A percentile compares a stretch with the other conserved stretches of the same genome.
Conservation (phyloP, 2,797 vertebrate genomes). For the Danio aesculapii region DNA sequence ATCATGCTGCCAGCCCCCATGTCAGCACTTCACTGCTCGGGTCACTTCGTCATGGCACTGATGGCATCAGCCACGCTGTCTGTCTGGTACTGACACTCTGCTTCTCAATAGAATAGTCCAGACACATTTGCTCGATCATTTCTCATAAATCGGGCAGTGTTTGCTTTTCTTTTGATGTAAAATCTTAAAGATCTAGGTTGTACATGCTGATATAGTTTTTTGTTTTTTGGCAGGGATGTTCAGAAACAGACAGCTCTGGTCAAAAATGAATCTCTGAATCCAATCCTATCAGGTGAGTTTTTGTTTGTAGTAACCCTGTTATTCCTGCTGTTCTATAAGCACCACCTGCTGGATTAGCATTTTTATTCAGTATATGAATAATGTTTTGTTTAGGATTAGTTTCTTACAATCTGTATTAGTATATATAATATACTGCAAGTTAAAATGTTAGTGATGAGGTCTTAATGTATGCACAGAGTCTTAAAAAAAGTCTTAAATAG, state of each 20-base stretch:
- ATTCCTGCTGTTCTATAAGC: no score
- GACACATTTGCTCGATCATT: not conserved
- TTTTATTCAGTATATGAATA: no score
- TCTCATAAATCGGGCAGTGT: not conserved
- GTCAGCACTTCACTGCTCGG: conserved; percentile 91
- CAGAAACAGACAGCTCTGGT: conserved; percentile 89
- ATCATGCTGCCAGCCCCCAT: conserved; percentile 88
- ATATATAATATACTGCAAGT: no score
- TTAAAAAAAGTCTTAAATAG: no score
- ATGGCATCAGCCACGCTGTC: conserved; percentile 89
- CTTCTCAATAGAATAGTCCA: not conserved
- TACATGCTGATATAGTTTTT: not conserved
- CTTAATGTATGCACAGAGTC: no score
- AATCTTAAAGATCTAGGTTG: conserved; percentile 4
- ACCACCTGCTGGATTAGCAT: no score
- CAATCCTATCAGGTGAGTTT: conserved; percentile 87
- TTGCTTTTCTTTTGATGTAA: not conserved
- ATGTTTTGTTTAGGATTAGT: no score
- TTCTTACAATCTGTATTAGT: no score
- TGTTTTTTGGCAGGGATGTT: conserved; percentile 85
- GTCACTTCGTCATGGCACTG: conserved; percentile 92
- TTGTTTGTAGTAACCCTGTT: no score
- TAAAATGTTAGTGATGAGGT: no score
- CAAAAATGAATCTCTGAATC: conserved; percentile 91
- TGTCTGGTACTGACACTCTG: conserved; percentile 85